phyloP scores from a whole-genome alignment of 2,113 vertebrate species.

The Pungitius pungitius region DNA sequence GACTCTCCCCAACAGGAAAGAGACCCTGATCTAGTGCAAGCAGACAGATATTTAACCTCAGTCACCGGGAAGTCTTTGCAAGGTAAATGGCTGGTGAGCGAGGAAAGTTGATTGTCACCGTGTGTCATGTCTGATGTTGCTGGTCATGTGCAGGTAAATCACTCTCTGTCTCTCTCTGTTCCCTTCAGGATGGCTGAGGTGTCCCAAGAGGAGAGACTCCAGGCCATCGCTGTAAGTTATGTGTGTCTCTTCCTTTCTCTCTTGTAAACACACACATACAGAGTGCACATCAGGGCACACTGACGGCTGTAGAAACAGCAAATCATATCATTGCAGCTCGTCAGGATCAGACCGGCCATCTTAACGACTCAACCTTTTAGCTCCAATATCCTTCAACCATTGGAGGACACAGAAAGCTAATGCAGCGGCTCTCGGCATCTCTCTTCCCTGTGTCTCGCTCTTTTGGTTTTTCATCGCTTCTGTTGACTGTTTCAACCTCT shows the following conservation, averaged over 20 bases:
- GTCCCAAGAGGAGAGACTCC: conserved; percentile 82
- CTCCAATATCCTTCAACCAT: conserved; percentile 59
- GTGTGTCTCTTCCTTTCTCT: conserved; percentile 5
- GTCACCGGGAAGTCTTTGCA: conserved; percentile 39
- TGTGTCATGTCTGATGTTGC: conserved; percentile 6
- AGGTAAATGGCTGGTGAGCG: conserved; percentile 28
- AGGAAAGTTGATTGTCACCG: conserved; percentile 25
- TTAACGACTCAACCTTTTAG: conserved; percentile 70
- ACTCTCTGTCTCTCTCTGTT: conserved; percentile 6
- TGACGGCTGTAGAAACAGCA: conserved; percentile 36
- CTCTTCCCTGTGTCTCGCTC: conserved; percentile 9
- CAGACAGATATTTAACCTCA: conserved; percentile 53
- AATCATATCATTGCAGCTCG: conserved; percentile 46
- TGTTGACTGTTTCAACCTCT: not conserved
- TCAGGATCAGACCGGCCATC: conserved; percentile 42
- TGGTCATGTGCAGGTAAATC: conserved; percentile 12
- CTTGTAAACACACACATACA: conserved; percentile 7
- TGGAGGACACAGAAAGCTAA: conserved; percentile 54
- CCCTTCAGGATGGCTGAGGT: conserved; percentile 81
- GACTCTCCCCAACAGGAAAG: conserved; percentile 51
- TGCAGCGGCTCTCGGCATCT: conserved; percentile 34
- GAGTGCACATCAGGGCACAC: conserved; percentile 31
- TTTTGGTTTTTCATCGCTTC: not conserved
- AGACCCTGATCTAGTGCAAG: conserved; percentile 50
- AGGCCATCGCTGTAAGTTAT: conserved; percentile 80